phyloP scores from a whole-genome alignment of 2,797 vertebrate species.

The Iguana delicatissima region DNA sequence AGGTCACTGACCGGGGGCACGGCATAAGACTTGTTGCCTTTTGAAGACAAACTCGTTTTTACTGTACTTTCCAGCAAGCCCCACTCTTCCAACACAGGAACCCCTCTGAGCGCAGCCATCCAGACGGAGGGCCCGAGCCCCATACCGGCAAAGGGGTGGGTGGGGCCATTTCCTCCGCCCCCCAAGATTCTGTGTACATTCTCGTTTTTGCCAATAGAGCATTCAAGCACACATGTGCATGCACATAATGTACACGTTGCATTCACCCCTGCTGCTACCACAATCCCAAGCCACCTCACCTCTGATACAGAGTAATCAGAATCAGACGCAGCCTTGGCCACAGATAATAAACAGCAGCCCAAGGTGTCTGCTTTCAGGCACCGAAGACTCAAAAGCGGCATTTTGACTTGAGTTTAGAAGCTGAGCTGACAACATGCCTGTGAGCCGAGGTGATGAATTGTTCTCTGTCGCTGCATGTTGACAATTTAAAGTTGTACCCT shows the following conservation, averaged over 20 bases:
- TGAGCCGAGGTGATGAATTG: neutral
- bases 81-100: slow-evolving; percentile 18
- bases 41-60: slow-evolving; percentile 77
- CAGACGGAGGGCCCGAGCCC: neutral
- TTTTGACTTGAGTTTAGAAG: neutral
- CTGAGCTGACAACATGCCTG: neutral
- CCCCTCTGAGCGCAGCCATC: neutral
- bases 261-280: fast-evolving
- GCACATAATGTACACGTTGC: neutral
- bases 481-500: neutral
- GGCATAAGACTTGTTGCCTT: slow-evolving; percentile 84
- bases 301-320: slow-evolving; percentile 29
- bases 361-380: fast-evolving
- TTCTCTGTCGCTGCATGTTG: neutral
- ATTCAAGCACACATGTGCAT: too few relatives aligned
- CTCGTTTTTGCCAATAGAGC: neutral
- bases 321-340: neutral
- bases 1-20: slow-evolving; percentile 82
- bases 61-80: slow-evolving; percentile 70
- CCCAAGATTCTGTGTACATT: neutral
- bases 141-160: neutral
- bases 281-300: neutral
- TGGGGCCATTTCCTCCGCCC: neutral
- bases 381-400: fast-evolving
- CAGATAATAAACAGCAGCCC: fast-evolving